These are phyloP conservation scores for Ochropacha duplaris DNA, from an alignment of 2,888 invertebrate genomes.

Conservation along the genomic window DNA sequence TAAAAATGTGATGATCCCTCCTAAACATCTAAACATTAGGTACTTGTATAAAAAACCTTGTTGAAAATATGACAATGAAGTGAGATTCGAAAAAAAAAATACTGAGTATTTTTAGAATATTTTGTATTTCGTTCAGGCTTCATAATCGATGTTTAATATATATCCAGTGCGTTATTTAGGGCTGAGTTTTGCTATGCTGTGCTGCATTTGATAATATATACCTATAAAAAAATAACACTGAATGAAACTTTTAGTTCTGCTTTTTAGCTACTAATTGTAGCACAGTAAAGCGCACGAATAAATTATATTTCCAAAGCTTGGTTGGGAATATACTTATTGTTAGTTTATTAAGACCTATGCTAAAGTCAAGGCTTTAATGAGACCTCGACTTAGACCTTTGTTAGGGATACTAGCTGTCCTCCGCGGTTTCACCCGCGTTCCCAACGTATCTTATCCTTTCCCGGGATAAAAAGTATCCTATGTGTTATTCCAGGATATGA, in stretches of 20 bases:
- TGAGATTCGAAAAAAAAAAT: slow-evolving; percentile 49
- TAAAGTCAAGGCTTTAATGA: too few species aligned
- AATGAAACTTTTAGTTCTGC: neutral
- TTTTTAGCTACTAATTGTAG: too few species aligned
- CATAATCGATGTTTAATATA: slow-evolving; percentile 18
- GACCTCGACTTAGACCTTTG: too few species aligned
- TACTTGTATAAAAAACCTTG: slow-evolving; percentile 30
- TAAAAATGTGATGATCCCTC: neutral
- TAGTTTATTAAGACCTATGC: too few species aligned
- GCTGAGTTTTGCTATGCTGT: neutral
- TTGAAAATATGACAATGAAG: slow-evolving; percentile 60
- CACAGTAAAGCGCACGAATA: neutral
- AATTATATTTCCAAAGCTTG: neutral
- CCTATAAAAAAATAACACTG: neutral
- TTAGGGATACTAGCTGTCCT: too few species aligned
- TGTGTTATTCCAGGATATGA: too few species aligned
- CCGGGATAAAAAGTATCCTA: too few species aligned
- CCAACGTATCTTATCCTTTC: too few species aligned
- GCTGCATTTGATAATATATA: too few species aligned
- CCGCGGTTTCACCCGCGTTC: too few species aligned
- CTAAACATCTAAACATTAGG: neutral
- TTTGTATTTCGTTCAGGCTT: slow-evolving; percentile 44
- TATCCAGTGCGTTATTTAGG: neutral
- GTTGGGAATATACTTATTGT: neutral
- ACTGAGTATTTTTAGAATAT: slow-evolving; percentile 62